Conservation (phyloP, 2,888 invertebrate genomes). For the Cephonodes hylas region DNA sequence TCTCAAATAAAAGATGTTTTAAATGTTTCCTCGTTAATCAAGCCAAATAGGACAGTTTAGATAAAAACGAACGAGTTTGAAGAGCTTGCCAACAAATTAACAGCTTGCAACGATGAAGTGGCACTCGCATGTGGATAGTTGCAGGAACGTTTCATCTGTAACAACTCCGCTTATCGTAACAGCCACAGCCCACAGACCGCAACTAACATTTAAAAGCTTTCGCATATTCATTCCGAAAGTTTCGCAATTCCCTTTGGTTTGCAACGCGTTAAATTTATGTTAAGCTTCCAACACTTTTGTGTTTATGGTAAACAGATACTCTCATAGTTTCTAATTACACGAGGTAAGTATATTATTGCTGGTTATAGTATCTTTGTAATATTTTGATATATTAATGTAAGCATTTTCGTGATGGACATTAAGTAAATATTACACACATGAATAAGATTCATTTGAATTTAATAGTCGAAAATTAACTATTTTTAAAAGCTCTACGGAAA, state of each 20-base stretch:
- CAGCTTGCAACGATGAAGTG: conserved; percentile 22
- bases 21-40: background rate
- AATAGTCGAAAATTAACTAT: too few relatives aligned
- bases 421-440: too few relatives aligned
- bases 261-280: conserved; percentile 51
- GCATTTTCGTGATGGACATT: too few relatives aligned
- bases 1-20: background rate
- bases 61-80: background rate
- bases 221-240: conserved; percentile 64
- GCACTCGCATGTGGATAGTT: conserved; percentile 16
- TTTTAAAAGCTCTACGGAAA: too few relatives aligned
- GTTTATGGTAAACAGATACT: conserved; percentile 3
- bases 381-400: too few relatives aligned
- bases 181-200: conserved; percentile 26
- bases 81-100: conserved; percentile 27
- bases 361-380: background rate
- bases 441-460: too few relatives aligned
- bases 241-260: conserved; percentile 63
- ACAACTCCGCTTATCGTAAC: conserved; percentile 34
- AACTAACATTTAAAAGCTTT: conserved; percentile 51
- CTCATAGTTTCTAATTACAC: conserved; percentile 1
- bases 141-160: conserved; percentile 11
- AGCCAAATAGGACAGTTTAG: background rate
- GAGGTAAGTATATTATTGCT: background rate
- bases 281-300: conserved; percentile 39